Evolutionary conservation across 2,113 vertebrate species (phyloP), one percentile per base, ranked within the genome.

Genomic region (Crocuta crocuta): DNA sequence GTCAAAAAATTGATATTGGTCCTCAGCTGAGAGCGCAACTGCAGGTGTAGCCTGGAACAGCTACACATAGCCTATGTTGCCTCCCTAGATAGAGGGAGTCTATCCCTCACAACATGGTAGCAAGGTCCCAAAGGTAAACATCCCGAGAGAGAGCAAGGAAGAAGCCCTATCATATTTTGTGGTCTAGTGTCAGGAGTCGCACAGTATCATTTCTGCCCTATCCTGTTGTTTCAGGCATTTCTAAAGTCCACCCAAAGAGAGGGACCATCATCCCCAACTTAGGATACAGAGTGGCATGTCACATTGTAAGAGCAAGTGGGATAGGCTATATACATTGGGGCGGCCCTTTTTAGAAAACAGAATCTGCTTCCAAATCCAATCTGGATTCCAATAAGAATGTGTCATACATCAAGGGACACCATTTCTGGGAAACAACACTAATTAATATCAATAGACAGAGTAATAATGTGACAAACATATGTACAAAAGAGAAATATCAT

Each of bases 391-490:
- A 39, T 13, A 89, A 88, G 45, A 92, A 78, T 70, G 45, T 55
- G 53, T 94, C 91, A 94, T 4, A 31, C 48, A 58, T 91, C 81
- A 91, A 94, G 95, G 28, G 24, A 2, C 7, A 66, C 89, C 78
- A 68, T 74, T 94, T 33, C 76, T 95, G 81, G 43, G 28, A 96
- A 87, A 90, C 23, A 83, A 35, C 19, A 93, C 63, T 95, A 95
- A 82, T 48, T 88, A 95, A 93, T 73, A 90, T 82, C 58, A 53
- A 66, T 9, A 96, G 74, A 61, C 13, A 92, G 15, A 88, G 5
- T 79, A 83, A 94, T 73, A 91, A 79, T 63, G 35, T 80, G 33
- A 88, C 61, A 91, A 97, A 80, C 79, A 95, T 43, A 94, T 33
- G 9, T 63, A 35, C 86, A 58, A 5, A 95, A 91, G 61, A 39